A percentile compares a stretch with the other conserved stretches of the same genome.
Evolutionary conservation across 2,797 vertebrate genomes (phyloP).

Genomic region (Acanthurus lineatus): DNA sequence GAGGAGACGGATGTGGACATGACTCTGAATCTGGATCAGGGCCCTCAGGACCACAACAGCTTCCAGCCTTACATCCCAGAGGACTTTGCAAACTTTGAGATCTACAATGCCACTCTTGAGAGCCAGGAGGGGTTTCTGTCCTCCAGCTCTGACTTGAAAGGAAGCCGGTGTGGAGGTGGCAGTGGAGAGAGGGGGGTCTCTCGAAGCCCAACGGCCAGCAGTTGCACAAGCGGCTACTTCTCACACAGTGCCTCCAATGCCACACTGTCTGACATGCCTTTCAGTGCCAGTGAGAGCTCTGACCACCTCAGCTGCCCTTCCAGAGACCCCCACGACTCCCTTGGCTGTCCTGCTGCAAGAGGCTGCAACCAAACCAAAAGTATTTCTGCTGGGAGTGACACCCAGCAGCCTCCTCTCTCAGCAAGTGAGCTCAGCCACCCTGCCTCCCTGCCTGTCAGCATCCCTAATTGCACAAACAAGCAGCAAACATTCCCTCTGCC

Average conservation of each 20-base stretch:
- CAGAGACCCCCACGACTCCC: conserved; percentile 85
- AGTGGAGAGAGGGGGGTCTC: conserved; percentile 88
- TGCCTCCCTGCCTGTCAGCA: conserved; percentile 64
- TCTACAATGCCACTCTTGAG: conserved; percentile 96
- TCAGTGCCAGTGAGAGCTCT: conserved; percentile 93
- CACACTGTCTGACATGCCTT: conserved; percentile 94
- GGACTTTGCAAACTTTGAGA: conserved; percentile 98
- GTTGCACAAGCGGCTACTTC: conserved; percentile 97
- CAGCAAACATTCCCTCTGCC: conserved; percentile 60
- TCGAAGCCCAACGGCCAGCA: conserved; percentile 96
- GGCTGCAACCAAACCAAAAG: conserved; percentile 78
- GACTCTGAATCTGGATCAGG: conserved; percentile 71
- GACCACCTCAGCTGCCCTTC: conserved; percentile 88
- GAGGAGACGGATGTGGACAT: conserved; percentile 88
- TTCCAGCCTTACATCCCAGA: conserved; percentile 92
- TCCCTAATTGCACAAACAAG: conserved; percentile 66
- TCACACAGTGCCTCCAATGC: conserved; percentile 97
- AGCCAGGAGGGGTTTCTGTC: conserved; percentile 68
- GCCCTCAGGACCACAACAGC: conserved; percentile 78
- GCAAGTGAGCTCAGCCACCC: conserved; percentile 12
- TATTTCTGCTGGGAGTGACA: conserved; percentile 82
- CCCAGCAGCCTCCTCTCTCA: conserved; percentile 50
- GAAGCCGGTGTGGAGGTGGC: conserved; percentile 60
- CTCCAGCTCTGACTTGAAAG: conserved; percentile 56
- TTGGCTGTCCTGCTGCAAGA: conserved; percentile 51